These are phyloP conservation scores for Conistra vaccinii DNA, from an alignment of 2,888 invertebrate genomes.

Conservation along the genomic window DNA sequence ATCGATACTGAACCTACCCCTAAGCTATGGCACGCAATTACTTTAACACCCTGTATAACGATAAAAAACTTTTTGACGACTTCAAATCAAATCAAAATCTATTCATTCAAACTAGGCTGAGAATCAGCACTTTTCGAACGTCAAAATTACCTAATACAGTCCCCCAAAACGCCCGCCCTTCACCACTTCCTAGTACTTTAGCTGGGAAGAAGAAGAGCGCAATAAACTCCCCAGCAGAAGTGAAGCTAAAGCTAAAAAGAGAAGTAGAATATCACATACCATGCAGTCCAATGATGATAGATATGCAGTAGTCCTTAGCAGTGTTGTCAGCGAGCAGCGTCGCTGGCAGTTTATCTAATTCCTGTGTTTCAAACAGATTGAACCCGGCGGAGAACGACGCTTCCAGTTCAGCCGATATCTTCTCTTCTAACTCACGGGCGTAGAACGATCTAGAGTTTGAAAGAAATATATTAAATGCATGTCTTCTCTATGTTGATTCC, in stretches of 20 bases:
- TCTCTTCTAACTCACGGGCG: conserved; percentile 67
- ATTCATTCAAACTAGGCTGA: too few species aligned
- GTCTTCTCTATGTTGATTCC: neutral
- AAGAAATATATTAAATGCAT: neutral
- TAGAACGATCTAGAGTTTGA: conserved; percentile 72
- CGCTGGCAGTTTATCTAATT: conserved; percentile 74
- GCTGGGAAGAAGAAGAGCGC: too few species aligned
- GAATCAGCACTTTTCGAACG: too few species aligned
- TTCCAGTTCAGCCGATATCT: conserved; percentile 78
- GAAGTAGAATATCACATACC: conserved; percentile 68
- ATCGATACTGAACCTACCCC: too few species aligned
- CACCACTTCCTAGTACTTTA: too few species aligned
- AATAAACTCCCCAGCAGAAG: too few species aligned
- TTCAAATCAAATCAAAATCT: too few species aligned
- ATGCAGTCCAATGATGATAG: conserved; percentile 75
- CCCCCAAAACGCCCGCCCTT: too few species aligned
- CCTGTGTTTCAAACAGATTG: conserved; percentile 66
- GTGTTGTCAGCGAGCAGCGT: conserved; percentile 73
- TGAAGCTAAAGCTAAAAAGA: neutral
- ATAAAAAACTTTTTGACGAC: neutral
- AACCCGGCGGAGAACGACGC: conserved; percentile 78
- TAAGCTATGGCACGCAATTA: too few species aligned
- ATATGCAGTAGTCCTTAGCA: conserved; percentile 76
- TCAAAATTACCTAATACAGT: too few species aligned
- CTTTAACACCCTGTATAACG: too few species aligned